Percentiles rank a stretch among this genome's conserved stretches.
Evolutionary conservation across 2,113 vertebrate species (phyloP).

Genomic region (Chionomys nivalis): DNA sequence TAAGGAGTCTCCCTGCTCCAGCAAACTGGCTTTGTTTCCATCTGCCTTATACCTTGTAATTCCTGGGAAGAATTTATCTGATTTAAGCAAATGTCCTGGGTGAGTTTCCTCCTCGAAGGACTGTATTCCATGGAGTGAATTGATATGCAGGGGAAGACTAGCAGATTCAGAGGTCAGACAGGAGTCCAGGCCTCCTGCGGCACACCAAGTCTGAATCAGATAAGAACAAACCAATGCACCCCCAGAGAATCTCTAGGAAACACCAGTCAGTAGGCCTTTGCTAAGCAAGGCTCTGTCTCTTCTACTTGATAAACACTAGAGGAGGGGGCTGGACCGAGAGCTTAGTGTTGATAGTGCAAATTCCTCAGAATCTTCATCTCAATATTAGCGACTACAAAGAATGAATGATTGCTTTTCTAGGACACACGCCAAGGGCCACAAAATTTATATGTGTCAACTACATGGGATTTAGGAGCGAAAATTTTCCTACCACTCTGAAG

Average conservation of each 20-base stretch:
- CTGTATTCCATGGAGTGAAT: background rate
- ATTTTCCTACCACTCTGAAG: constrained; percentile 33
- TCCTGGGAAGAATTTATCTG: background rate
- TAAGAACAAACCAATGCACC: background rate
- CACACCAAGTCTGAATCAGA: background rate
- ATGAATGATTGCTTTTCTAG: constrained; percentile 48
- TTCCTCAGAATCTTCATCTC: constrained; percentile 34
- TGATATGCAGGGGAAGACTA: background rate
- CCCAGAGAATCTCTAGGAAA: constrained; percentile 32
- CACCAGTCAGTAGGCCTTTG: background rate
- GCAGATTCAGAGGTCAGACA: background rate
- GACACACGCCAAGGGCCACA: constrained; percentile 44
- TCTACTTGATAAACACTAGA: background rate
- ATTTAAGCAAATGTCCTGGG: background rate
- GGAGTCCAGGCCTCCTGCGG: background rate
- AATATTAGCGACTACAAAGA: background rate
- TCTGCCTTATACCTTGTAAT: background rate
- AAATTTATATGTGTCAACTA: constrained; percentile 19
- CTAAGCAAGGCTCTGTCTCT: background rate
- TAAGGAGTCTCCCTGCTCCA: background rate
- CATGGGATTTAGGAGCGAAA: constrained; percentile 16
- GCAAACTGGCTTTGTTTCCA: background rate
- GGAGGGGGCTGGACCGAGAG: background rate
- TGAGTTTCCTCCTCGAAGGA: background rate
- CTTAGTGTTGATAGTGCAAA: background rate